Percentiles rank a stretch among this genome's conserved stretches.
Conservation (phyloP, 2,113 vertebrate species). For the Albula glossodonta region DNA sequence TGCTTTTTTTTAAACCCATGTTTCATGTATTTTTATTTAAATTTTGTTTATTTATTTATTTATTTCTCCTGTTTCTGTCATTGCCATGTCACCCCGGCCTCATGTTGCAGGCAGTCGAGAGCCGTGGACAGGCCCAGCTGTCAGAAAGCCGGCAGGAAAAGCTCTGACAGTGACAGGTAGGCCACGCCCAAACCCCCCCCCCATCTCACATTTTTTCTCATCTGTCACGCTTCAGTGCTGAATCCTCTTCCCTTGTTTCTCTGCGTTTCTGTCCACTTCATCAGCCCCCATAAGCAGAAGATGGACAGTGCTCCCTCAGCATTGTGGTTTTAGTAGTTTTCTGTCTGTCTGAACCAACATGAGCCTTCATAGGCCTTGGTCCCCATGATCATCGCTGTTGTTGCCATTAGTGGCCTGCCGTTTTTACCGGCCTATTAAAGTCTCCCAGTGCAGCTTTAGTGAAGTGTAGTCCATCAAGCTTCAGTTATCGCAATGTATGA, state of each 20-base stretch:
- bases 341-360: no score
- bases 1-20: not conserved
- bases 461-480: not conserved
- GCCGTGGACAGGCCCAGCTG: constrained; percentile 87
- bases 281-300: not conserved
- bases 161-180: constrained; percentile 67
- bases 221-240: not conserved
- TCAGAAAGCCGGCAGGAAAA: constrained; percentile 86
- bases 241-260: not conserved
- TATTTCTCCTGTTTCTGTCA: not conserved
- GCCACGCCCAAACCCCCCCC: no score
- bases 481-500: not conserved
- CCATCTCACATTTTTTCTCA: not conserved
- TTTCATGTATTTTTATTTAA: constrained; percentile 10
- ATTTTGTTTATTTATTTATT: no score
- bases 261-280: not conserved
- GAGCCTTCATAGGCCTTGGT: no score
- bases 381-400: not conserved
- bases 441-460: not conserved
- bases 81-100: constrained; percentile 1
- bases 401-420: not conserved
- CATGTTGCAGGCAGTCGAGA: constrained; percentile 83
- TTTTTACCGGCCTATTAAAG: not conserved
- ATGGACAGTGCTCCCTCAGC: no score
- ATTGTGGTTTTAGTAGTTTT: no score